These are phyloP conservation scores for Donacobius atricapilla DNA, from an alignment of 2,113 vertebrate species.

Conservation along the genomic window DNA sequence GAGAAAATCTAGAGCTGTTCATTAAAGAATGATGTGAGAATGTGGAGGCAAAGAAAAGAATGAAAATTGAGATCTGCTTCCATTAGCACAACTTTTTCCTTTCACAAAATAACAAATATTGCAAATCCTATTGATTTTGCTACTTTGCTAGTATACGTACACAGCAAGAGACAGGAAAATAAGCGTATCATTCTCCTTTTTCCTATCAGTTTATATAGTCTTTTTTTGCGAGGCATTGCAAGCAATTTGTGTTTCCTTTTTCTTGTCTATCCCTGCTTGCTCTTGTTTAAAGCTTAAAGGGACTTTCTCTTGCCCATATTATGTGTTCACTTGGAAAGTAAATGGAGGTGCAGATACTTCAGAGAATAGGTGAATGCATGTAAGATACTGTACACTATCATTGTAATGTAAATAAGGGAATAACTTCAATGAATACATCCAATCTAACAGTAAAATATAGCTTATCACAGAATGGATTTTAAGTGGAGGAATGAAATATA, in stretches of 20 bases:
- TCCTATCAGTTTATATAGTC: background rate
- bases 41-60: background rate
- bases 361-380: background rate
- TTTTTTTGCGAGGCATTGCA: background rate
- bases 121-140: background rate
- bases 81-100: background rate
- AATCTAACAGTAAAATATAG: constrained; percentile 29
- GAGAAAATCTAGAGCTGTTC: background rate
- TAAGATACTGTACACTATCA: background rate
- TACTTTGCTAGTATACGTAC: background rate
- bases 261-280: background rate
- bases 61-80: background rate
- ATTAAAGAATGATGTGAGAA: background rate
- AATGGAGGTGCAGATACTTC: background rate
- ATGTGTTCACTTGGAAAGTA: background rate
- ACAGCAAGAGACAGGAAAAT: background rate
- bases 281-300: background rate
- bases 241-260: background rate
- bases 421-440: constrained; percentile 3
- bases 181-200: background rate
- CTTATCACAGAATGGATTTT: constrained; percentile 2
- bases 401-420: constrained; percentile 42
- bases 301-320: background rate
- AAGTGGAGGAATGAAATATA: constrained; percentile 30
- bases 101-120: background rate